Evolutionary conservation across 2,797 vertebrate species (phyloP).

Genomic region (Cossypha dichroa): DNA sequence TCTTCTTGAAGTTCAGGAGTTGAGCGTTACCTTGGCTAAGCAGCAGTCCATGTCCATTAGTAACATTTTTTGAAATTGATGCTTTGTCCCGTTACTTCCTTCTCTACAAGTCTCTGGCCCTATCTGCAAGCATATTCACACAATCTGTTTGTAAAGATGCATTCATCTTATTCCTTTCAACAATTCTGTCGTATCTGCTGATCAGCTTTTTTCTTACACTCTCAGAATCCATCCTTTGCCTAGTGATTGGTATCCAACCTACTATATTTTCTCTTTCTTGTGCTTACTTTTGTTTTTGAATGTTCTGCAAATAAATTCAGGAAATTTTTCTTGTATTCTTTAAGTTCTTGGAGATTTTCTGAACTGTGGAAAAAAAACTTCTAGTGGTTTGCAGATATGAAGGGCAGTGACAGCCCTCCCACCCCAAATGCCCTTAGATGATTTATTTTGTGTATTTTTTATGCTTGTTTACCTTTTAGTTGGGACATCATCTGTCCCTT

Average conservation of each 20-base stretch:
- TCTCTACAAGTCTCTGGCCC: background rate
- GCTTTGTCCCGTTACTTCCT: background rate
- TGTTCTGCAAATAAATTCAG: background rate
- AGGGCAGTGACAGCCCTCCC: background rate
- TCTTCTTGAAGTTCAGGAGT: background rate
- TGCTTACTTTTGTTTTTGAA: background rate
- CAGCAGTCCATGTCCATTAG: rapidly evolving
- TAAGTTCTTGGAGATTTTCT: background rate
- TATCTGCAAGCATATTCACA: background rate
- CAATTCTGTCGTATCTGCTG: background rate
- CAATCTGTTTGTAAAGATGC: background rate
- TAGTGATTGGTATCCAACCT: background rate
- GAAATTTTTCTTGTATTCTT: background rate
- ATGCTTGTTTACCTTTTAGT: background rate
- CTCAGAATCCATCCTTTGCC: background rate
- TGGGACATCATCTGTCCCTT: background rate
- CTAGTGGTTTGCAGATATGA: background rate
- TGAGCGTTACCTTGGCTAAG: background rate
- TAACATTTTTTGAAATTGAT: background rate
- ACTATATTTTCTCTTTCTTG: background rate
- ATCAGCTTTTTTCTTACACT: background rate
- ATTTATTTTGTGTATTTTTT: background rate
- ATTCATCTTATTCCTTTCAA: background rate
- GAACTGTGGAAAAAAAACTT: background rate
- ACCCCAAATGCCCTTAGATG: background rate